phyloP scores from a whole-genome alignment of 2,797 vertebrate species.

The Poeciliopsis presidionis region DNA sequence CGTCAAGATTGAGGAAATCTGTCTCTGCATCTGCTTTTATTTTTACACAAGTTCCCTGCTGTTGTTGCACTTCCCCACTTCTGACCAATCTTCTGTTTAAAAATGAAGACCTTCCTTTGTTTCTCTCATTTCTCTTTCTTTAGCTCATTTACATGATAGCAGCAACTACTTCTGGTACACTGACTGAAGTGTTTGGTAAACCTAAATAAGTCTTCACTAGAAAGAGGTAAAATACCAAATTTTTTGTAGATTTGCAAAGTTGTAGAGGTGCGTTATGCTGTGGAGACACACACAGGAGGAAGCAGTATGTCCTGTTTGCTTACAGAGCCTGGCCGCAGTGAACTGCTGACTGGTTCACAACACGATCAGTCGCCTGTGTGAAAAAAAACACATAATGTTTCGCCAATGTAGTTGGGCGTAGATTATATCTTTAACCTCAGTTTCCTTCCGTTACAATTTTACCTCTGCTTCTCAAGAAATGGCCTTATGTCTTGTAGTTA shows the following conservation, averaged over 20 bases:
- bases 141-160: background rate
- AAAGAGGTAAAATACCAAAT: background rate
- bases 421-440: background rate
- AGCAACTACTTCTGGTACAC: background rate
- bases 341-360: background rate
- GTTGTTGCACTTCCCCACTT: constrained; percentile 29
- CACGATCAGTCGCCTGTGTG: background rate
- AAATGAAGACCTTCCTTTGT: background rate
- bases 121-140: too few relatives aligned
- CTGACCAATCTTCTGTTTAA: constrained; percentile 3
- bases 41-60: constrained; percentile 41
- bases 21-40: background rate
- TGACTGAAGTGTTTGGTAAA: background rate
- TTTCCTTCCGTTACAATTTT: background rate
- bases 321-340: background rate
- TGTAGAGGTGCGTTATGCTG: background rate
- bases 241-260: background rate
- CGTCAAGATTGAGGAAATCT: background rate
- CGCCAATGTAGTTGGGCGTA: background rate
- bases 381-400: background rate
- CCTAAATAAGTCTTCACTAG: background rate
- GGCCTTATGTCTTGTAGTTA: background rate
- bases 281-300: background rate
- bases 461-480: background rate
- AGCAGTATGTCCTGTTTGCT: background rate